Evolutionary conservation across 2,113 vertebrate species (phyloP).

Genomic region (Nannospalax galili): DNA sequence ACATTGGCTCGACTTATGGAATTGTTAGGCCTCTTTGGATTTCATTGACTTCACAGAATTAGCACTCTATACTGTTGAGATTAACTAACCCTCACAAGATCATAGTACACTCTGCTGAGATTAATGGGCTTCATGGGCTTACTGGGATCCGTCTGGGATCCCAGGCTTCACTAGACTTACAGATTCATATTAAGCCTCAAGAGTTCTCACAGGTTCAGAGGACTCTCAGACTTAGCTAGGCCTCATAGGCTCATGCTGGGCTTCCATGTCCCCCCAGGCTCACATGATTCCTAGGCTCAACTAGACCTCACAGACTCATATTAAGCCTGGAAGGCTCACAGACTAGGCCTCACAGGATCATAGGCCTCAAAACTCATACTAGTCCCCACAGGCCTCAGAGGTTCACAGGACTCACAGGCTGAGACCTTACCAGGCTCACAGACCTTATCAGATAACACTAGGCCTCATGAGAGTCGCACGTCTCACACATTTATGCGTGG

Average conservation of each 20-base stretch:
- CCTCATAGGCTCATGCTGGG: neutral
- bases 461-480: neutral
- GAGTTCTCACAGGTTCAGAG: neutral
- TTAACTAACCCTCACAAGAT: too few relatives aligned
- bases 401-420: neutral
- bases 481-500: neutral
- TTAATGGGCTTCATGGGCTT: neutral
- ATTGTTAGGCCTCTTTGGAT: neutral
- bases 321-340: too few relatives aligned
- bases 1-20: neutral
- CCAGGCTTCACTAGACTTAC: neutral
- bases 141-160: neutral
- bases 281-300: neutral
- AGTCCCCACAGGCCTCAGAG: neutral
- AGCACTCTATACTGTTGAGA: accelerated
- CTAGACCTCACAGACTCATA: neutral
- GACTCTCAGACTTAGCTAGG: too few relatives aligned
- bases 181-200: too few relatives aligned
- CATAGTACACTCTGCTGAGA: neutral
- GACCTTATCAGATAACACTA: too few relatives aligned
- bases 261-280: neutral
- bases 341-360: neutral
- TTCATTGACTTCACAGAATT: neutral
- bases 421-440: neutral
- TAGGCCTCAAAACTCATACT: neutral